Evolutionary conservation across 2,113 vertebrate species (phyloP).

Genomic region (Scomber japonicus): DNA sequence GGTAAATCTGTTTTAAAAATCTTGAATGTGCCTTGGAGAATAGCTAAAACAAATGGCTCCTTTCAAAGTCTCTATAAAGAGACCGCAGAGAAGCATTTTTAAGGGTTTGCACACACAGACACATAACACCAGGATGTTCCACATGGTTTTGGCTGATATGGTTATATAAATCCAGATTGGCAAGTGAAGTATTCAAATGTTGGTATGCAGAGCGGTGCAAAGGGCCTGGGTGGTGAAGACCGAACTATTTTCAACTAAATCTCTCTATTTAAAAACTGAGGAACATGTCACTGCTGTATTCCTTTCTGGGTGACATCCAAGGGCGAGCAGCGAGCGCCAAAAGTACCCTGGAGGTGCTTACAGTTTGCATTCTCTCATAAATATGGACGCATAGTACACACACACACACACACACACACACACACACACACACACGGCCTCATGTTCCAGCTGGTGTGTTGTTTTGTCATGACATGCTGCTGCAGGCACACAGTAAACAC

Average conservation of each 20-base stretch:
- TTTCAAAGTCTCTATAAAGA: constrained; percentile 42
- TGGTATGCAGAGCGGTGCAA: background rate
- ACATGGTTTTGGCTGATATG: background rate
- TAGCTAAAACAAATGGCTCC: constrained; percentile 47
- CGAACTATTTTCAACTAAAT: constrained; percentile 39
- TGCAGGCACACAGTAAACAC: constrained; percentile 2
- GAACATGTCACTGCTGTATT: constrained; percentile 53
- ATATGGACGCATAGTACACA: constrained; percentile 11
- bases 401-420: background rate
- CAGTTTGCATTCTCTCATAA: constrained; percentile 33
- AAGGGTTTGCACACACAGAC: background rate
- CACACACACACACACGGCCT: constrained; percentile 14
- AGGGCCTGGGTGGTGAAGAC: constrained; percentile 7
- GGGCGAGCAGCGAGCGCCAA: background rate
- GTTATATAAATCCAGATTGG: constrained; percentile 27
- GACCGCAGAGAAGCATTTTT: constrained; percentile 28
- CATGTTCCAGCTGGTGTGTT: constrained; percentile 36
- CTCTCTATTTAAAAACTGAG: constrained; percentile 45
- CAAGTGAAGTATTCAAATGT: constrained; percentile 9
- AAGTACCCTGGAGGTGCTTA: constrained; percentile 23
- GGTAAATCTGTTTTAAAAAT: constrained; percentile 53
- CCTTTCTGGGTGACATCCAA: constrained; percentile 33
- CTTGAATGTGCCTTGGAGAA: constrained; percentile 14
- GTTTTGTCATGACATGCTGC: constrained; percentile 31
- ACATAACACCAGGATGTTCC: background rate